A percentile compares a stretch with the other conserved stretches of the same genome.
Conservation (phyloP, 2,888 invertebrate species). For the Epinotia bilunana region DNA sequence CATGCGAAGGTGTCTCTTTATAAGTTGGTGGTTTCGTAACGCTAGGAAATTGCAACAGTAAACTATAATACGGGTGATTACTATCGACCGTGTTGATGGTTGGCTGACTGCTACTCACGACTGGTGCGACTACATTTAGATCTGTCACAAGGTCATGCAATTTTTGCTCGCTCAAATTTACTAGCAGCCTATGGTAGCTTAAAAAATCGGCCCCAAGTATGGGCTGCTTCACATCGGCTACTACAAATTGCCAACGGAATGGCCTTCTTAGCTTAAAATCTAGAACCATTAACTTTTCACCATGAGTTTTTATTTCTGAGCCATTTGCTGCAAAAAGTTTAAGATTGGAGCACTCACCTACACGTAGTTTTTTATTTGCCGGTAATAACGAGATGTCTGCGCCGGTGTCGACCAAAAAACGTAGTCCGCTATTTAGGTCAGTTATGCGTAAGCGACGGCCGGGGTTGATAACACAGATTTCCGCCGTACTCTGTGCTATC, state of each 20-base stretch:
- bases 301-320: slow-evolving; percentile 44
- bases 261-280: slow-evolving; percentile 37
- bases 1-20: neutral
- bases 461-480: neutral
- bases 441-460: slow-evolving; percentile 44
- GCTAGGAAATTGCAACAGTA: neutral
- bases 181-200: slow-evolving; percentile 31
- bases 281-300: slow-evolving; percentile 31
- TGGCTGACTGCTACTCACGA: neutral
- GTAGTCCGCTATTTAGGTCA: slow-evolving; percentile 31
- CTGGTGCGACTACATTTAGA: neutral
- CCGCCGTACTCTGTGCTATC: slow-evolving; percentile 37
- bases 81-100: neutral
- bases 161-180: slow-evolving; percentile 24
- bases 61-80: neutral
- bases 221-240: slow-evolving; percentile 38
- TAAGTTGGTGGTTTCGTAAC: neutral
- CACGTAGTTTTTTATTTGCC: neutral
- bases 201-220: slow-evolving; percentile 44
- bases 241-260: slow-evolving; percentile 42
- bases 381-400: neutral
- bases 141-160: neutral
- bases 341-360: slow-evolving; percentile 9
- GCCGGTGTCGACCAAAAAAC: neutral
- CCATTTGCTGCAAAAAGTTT: slow-evolving; percentile 47